Base-by-base conservation (phyloP, 2,797 vertebrate genomes). In the Leptoclinus maculatus region DNA sequence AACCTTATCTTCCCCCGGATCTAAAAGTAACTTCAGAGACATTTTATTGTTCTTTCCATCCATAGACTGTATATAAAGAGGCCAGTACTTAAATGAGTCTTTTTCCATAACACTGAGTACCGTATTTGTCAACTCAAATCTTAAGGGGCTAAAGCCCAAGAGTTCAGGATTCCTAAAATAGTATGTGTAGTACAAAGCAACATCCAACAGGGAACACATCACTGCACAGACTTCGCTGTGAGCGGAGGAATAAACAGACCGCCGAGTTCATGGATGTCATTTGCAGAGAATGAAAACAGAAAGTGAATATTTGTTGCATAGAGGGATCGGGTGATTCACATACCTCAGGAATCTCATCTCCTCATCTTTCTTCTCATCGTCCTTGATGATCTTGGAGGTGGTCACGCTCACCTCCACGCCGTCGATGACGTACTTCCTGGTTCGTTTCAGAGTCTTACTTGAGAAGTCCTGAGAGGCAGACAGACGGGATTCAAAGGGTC, bases 291-390 rank as follows among this genome's bases (percentile, higher is more conserved):
- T 29, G 43, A 69, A 62, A 64, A 71, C 36, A 29, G 21, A 60
- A 14, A n/a, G 14, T 12, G 12, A 39, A 34, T 14, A 2, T 13
- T 45, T 29, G 32, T 32, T 5, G 3, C 34, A 32, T 17, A 14
- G 29, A 39, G 54, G n/a, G 41, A 32, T n/a, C 2, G 23, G 51
- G 2, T 53, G 2, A 5, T 25, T 19, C 59, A 74, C 95, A 88
- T 91, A 95, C 98, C 98, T 98, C 91, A 99, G 95, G 74, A 98
- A 99, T 66, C 98, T 92, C 97, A 99, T 99, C 89, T 99, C 98
- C 80, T 99, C 98, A 2, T 98, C 97, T 83, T 99, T 99, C 94
- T 98, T 98, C 91, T 99, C 97, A 43, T 99, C 98, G 0, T 99
- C 98, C 0, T 93, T 89, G 91, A 99, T 98, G 91, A 99, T 98